Evolutionary conservation across 1,140 invertebrate genomes (phyloP).

Genomic region (Euschistus heros): DNA sequence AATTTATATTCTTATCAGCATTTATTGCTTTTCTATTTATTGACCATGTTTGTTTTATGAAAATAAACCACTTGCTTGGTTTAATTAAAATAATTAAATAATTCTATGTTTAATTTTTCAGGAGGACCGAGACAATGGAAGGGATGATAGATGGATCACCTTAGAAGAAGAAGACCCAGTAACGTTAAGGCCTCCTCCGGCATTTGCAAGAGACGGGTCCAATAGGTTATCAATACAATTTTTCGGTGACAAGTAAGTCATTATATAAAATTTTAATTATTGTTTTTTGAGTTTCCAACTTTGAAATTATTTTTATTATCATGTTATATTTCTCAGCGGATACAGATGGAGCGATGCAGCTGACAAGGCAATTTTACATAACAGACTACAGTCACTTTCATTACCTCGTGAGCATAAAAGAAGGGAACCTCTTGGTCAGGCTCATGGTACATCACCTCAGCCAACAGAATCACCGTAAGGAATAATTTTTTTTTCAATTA

Average conservation of each 20-base stretch:
- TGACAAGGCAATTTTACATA: conserved; percentile 45
- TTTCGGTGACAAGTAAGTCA: conserved; percentile 42
- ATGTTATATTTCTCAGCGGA: conserved; percentile 32
- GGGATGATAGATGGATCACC: conserved; percentile 28
- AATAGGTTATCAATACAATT: conserved; percentile 87
- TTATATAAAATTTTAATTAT: not conserved
- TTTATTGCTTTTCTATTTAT: too few species aligned
- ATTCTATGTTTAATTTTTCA: conserved; percentile 18
- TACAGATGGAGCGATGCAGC: conserved; percentile 74
- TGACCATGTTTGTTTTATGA: too few species aligned
- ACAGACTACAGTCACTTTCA: conserved; percentile 45
- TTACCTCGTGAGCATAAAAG: conserved; percentile 61
- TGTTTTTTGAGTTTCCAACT: not conserved
- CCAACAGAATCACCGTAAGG: conserved; percentile 3
- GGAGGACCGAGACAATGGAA: conserved; percentile 27
- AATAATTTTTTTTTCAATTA: not conserved
- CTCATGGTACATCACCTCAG: conserved; percentile 29
- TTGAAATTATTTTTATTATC: not conserved
- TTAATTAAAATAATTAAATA: not conserved
- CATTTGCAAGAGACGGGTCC: conserved; percentile 42
- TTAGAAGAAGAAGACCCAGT: conserved; percentile 29
- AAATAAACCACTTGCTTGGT: not conserved
- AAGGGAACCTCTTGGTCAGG: conserved; percentile 73
- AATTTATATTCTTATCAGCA: too few species aligned
- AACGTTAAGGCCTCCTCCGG: conserved; percentile 12